phyloP scores from a whole-genome alignment of 2,113 vertebrate species.

The Phylloscopus trochilus region DNA sequence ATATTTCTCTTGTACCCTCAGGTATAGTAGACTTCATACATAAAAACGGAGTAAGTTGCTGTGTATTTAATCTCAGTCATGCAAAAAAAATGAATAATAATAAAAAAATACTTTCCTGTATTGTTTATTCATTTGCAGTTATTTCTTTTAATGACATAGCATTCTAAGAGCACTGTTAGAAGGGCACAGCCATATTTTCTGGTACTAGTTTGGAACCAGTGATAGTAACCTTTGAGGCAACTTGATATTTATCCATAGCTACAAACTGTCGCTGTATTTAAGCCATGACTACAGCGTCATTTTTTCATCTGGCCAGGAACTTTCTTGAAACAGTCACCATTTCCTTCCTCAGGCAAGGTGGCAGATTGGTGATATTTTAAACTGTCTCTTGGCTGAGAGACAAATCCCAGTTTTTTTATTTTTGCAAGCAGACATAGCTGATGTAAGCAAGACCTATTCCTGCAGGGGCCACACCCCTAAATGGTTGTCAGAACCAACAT shows the following conservation, averaged over 20 bases:
- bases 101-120: background rate
- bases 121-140: background rate
- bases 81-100: background rate
- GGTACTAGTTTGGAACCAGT: background rate
- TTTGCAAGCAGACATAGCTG: background rate
- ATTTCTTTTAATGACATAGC: background rate
- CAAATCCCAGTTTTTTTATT: background rate
- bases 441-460: background rate
- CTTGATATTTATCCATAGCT: background rate
- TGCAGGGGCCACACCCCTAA: background rate
- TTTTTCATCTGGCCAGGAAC: background rate
- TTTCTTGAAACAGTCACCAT: slow-evolving; percentile 17
- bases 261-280: background rate
- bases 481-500: background rate
- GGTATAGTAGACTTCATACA: background rate
- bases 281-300: background rate
- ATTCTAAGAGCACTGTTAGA: background rate
- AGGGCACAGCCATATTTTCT: background rate
- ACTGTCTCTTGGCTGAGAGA: background rate
- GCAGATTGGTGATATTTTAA: slow-evolving; percentile 42
- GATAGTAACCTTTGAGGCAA: background rate
- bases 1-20: background rate
- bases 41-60: background rate
- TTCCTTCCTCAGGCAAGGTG: slow-evolving; percentile 27
- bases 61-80: background rate